Conservation (phyloP, 1,140 invertebrate genomes). For the Agrilus planipennis region DNA sequence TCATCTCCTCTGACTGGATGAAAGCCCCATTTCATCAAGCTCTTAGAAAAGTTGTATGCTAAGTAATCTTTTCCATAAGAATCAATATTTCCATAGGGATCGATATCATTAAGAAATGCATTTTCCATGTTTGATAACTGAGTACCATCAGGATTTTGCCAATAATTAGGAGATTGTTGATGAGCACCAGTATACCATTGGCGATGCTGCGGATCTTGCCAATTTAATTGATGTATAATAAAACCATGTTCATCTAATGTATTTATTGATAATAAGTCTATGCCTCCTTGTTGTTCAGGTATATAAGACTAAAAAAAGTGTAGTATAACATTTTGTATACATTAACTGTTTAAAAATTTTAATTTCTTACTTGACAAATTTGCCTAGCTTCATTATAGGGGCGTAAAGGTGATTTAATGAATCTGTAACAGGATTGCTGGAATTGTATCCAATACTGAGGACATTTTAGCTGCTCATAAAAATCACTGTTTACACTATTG, state of each 20-base stretch:
- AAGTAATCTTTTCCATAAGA: constrained; percentile 41
- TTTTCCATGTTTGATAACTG: constrained; percentile 67
- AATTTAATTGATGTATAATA: constrained; percentile 61
- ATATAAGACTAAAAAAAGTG: constrained; percentile 26
- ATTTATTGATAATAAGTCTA: constrained; percentile 69
- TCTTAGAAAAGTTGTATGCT: constrained; percentile 56
- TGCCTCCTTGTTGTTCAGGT: constrained; percentile 51
- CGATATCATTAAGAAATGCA: constrained; percentile 55
- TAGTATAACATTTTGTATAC: constrained; percentile 5
- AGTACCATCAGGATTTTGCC: constrained; percentile 74
- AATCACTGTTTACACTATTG: neutral
- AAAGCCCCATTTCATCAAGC: constrained; percentile 70
- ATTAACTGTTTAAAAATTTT: neutral
- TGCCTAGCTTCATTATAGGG: constrained; percentile 64
- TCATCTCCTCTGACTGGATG: constrained; percentile 66
- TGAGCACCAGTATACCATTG: constrained; percentile 76
- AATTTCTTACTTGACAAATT: constrained; percentile 55
- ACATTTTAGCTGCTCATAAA: constrained; percentile 37
- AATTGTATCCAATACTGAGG: constrained; percentile 71
- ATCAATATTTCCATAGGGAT: constrained; percentile 29
- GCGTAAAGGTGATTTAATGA: constrained; percentile 72
- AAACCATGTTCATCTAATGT: constrained; percentile 79
- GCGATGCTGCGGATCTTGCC: constrained; percentile 72
- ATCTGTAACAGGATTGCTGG: constrained; percentile 71
- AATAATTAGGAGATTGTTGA: constrained; percentile 60